Percentiles rank a stretch among this genome's conserved stretches.
These are phyloP conservation scores for Sorex araneus DNA, from an alignment of 2,113 vertebrate genomes.

Conservation along the genomic window DNA sequence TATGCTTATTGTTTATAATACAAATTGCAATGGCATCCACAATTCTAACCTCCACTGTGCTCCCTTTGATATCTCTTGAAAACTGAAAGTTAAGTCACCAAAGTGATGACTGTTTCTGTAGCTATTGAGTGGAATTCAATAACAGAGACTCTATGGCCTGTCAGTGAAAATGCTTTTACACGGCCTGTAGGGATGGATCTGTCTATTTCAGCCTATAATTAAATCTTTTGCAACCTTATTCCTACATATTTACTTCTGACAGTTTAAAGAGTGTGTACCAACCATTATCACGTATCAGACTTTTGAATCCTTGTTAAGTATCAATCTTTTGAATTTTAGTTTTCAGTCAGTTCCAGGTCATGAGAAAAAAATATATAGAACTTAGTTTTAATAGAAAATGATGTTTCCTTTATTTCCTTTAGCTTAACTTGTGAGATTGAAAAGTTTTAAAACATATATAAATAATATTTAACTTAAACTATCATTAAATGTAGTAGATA, in stretches of 20 bases:
- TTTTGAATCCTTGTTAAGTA: neutral
- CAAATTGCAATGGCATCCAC: neutral
- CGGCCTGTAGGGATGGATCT: neutral
- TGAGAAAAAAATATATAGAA: neutral
- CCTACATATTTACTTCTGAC: constrained; percentile 37
- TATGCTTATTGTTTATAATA: constrained; percentile 28
- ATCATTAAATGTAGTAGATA: neutral
- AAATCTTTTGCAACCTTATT: neutral
- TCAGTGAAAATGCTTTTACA: constrained; percentile 37
- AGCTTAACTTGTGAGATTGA: neutral
- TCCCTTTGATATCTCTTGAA: constrained; percentile 4
- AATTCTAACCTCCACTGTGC: constrained; percentile 30
- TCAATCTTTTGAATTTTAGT: constrained; percentile 46
- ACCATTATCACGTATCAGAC: neutral
- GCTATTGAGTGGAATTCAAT: constrained; percentile 43
- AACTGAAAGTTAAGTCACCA: constrained; percentile 64
- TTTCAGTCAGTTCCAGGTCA: constrained; percentile 36
- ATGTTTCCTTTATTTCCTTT: neutral
- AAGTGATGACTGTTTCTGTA: constrained; percentile 59
- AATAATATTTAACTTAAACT: neutral
- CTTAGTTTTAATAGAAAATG: constrained; percentile 35
- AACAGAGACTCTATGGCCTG: neutral
- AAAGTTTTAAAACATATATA: neutral
- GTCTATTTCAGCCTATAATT: constrained; percentile 59
- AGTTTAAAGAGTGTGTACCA: constrained; percentile 23